Evolutionary conservation across 2,888 invertebrate genomes (phyloP).

Genomic region (Fabriciana adippe): DNA sequence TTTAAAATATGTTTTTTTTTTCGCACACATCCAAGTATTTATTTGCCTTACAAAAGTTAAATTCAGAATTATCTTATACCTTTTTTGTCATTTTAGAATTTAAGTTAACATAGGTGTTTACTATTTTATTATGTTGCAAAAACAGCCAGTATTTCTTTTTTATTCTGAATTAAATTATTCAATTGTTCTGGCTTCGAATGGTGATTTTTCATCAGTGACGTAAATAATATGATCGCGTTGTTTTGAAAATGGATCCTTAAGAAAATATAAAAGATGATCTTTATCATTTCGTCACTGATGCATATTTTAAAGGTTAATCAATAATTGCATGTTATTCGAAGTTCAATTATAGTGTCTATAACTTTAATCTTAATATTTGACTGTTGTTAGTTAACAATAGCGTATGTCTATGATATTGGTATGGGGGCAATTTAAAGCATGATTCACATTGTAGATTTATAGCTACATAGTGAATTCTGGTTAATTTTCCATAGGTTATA

Average conservation of each 20-base stretch:
- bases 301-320: slow-evolving; percentile 11
- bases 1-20: slow-evolving; percentile 6
- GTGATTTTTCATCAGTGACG: slow-evolving; percentile 16
- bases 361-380: slow-evolving; percentile 16
- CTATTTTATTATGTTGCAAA: neutral
- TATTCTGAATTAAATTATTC: neutral
- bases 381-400: slow-evolving; percentile 17
- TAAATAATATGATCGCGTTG: neutral
- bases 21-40: slow-evolving; percentile 11
- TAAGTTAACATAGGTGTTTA: too few relatives aligned
- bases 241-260: neutral
- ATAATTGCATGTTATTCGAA: slow-evolving; percentile 27
- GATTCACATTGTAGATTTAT: slow-evolving; percentile 3
- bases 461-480: neutral
- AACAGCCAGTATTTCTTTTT: neutral
- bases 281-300: slow-evolving; percentile 11
- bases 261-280: neutral
- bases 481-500: too few relatives aligned
- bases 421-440: neutral
- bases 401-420: slow-evolving; percentile 12
- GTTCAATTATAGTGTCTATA: slow-evolving; percentile 26
- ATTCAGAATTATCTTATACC: neutral
- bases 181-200: slow-evolving; percentile 16
- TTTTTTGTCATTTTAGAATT: neutral
- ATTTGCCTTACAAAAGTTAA: slow-evolving; percentile 12